Percentiles rank a stretch among this genome's conserved stretches.
These are phyloP conservation scores for Agrochola lychnidis DNA, from an alignment of 2,888 invertebrate species.

Conservation along the genomic window DNA sequence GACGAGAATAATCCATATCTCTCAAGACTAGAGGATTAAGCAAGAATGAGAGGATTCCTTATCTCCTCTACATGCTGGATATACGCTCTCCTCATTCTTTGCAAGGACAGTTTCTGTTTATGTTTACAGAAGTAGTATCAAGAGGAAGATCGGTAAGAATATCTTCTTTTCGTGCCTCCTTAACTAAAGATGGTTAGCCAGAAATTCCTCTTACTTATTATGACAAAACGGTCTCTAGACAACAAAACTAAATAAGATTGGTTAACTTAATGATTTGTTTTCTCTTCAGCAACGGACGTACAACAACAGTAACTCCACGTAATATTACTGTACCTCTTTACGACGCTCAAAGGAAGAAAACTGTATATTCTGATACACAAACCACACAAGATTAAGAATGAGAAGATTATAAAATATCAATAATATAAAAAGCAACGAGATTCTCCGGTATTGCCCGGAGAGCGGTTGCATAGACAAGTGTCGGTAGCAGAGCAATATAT, in stretches of 20 bases:
- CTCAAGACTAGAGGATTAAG: background rate
- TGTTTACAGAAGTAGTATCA: too few species aligned
- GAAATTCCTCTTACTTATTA: too few species aligned
- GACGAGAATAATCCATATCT: background rate
- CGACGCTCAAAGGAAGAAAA: background rate
- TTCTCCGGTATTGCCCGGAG: background rate
- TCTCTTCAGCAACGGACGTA: background rate
- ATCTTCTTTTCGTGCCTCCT: background rate
- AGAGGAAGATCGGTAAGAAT: background rate
- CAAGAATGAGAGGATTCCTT: background rate
- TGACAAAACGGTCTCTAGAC: too few species aligned
- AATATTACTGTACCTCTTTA: background rate
- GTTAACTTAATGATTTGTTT: background rate
- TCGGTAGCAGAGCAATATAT: conserved; percentile 6
- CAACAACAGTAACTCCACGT: too few species aligned
- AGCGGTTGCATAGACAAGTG: background rate
- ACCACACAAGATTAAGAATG: background rate
- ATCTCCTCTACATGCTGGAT: background rate
- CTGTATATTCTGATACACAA: background rate
- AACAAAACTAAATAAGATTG: too few species aligned
- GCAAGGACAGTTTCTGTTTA: background rate
- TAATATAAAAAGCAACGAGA: conserved; percentile 13
- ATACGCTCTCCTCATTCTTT: too few species aligned
- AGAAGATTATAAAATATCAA: conserved; percentile 1
- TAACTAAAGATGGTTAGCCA: background rate